Evolutionary conservation across 35 echinoderm and acorn worm species (phyloP).

Genomic region (Lytechinus pictus): DNA sequence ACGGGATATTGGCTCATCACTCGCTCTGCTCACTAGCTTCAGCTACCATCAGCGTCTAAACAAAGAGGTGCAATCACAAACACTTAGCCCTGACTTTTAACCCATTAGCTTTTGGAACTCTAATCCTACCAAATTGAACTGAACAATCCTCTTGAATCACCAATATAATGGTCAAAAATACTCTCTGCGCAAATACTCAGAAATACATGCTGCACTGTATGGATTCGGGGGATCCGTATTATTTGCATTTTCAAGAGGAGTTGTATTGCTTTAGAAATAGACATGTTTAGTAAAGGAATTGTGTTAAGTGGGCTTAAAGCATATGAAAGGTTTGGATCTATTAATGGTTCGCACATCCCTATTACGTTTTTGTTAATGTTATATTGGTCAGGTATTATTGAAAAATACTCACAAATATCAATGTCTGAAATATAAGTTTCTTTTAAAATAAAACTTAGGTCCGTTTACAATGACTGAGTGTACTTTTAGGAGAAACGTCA

Average conservation of each 20-base stretch:
- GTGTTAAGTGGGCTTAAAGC: neutral
- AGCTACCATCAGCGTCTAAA: neutral
- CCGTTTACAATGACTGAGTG: too few relatives aligned
- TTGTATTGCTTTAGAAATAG: neutral
- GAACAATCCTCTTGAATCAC: neutral
- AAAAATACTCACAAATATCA: too few relatives aligned
- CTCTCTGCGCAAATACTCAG: neutral
- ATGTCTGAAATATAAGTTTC: neutral
- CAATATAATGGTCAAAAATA: neutral
- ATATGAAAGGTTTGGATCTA: neutral
- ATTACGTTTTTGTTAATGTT: neutral
- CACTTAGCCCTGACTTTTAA: slow-evolving; percentile 11
- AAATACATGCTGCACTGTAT: neutral
- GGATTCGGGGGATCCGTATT: neutral
- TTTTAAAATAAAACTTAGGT: too few relatives aligned
- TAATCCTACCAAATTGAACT: neutral
- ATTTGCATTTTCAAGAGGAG: neutral
- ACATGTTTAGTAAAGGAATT: neutral
- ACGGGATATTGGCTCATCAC: too few relatives aligned
- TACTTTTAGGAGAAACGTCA: too few relatives aligned
- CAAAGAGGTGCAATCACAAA: neutral
- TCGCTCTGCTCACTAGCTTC: too few relatives aligned
- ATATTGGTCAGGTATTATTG: too few relatives aligned
- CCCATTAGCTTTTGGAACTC: neutral
- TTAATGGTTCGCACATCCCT: neutral